These are phyloP conservation scores for Calephelis perditalis DNA, from an alignment of 2,888 invertebrate species.

Conservation along the genomic window DNA sequence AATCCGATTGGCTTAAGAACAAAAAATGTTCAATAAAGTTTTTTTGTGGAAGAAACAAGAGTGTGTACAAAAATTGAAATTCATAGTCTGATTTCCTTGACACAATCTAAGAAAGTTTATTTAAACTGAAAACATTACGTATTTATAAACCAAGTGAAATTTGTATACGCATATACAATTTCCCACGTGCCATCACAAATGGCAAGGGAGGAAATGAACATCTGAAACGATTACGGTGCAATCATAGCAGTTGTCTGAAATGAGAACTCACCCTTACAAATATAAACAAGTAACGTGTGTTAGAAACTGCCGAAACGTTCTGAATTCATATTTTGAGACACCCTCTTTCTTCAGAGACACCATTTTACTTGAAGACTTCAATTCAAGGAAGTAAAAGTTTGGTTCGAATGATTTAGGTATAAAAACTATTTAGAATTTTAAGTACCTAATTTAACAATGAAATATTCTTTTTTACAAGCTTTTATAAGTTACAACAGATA, in stretches of 20 bases:
- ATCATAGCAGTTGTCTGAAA: constrained; percentile 74
- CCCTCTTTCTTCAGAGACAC: constrained; percentile 34
- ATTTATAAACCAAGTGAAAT: constrained; percentile 43
- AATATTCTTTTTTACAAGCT: too few relatives aligned
- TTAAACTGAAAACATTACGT: constrained; percentile 45
- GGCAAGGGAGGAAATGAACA: constrained; percentile 34
- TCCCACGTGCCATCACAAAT: constrained; percentile 27
- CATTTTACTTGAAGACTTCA: too few relatives aligned
- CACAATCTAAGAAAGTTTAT: too few relatives aligned
- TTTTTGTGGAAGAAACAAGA: too few relatives aligned
- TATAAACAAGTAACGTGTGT: constrained; percentile 78
- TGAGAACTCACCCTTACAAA: constrained; percentile 70
- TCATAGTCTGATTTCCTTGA: too few relatives aligned
- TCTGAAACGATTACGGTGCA: constrained; percentile 61
- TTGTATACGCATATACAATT: constrained; percentile 32
- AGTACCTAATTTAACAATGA: too few relatives aligned
- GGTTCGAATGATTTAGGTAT: constrained; percentile 21
- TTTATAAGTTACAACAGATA: too few relatives aligned
- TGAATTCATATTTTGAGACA: constrained; percentile 69
- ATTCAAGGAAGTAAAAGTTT: too few relatives aligned
- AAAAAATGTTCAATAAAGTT: too few relatives aligned
- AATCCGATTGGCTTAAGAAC: too few relatives aligned
- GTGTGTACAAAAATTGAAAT: too few relatives aligned
- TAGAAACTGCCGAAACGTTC: constrained; percentile 65
- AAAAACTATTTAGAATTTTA: background rate